Conservation (phyloP, 2,888 invertebrate species). For the Oxycera nigricornis region DNA sequence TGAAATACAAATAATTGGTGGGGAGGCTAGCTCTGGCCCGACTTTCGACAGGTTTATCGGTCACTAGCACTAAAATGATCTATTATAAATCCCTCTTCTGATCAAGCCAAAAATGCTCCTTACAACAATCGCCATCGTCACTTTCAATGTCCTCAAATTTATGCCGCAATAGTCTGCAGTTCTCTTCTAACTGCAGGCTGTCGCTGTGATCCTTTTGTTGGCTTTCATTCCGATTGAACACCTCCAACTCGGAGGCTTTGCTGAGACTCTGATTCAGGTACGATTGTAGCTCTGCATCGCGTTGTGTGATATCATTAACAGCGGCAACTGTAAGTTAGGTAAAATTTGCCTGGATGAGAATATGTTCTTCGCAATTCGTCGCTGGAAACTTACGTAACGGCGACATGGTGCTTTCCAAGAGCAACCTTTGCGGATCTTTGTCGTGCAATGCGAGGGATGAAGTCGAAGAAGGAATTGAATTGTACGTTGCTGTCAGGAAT, state of each 20-base stretch:
- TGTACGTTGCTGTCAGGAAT: constrained; percentile 21
- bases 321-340: constrained; percentile 53
- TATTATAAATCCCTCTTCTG: background rate
- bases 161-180: background rate
- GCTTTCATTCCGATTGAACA: background rate
- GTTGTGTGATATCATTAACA: constrained; percentile 51
- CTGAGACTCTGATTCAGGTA: constrained; percentile 48
- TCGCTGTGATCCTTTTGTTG: no score
- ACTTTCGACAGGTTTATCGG: constrained; percentile 50
- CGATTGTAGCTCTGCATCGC: constrained; percentile 50
- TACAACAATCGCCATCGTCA: constrained; percentile 49
- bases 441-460: constrained; percentile 7
- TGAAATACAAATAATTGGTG: constrained; percentile 50
- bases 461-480: background rate
- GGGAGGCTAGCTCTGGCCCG: constrained; percentile 52
- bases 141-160: background rate
- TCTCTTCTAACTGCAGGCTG: no score
- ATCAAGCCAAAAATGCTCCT: constrained; percentile 21
- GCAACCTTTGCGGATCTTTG: constrained; percentile 49
- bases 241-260: constrained; percentile 34
- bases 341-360: no score
- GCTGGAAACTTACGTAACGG: constrained; percentile 49
- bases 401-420: constrained; percentile 52
- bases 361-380: no score
- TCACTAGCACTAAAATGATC: constrained; percentile 43